These are phyloP conservation scores for Hetaerina americana DNA, from an alignment of 1,140 invertebrate species.

Conservation along the genomic window DNA sequence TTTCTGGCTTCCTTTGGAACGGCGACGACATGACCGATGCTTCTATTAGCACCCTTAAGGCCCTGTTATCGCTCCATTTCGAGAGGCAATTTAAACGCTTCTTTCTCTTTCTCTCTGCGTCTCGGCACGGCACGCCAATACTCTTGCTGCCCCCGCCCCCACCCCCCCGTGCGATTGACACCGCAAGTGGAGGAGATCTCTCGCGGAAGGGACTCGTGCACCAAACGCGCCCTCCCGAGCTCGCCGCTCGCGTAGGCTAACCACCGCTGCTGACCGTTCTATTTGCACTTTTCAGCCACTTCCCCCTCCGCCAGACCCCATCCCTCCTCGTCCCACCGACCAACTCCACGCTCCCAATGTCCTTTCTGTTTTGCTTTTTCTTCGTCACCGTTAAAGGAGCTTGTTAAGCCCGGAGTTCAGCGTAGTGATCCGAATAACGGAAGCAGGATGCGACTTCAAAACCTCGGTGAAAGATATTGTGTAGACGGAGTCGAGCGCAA, in stretches of 20 bases:
- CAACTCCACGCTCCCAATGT: too few species aligned
- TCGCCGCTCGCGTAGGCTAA: neutral
- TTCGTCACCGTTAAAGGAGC: neutral
- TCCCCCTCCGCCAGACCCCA: too few species aligned
- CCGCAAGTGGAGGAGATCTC: neutral
- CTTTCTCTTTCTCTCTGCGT: too few species aligned
- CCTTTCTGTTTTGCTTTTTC: too few species aligned
- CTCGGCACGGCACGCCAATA: too few species aligned
- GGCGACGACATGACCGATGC: neutral
- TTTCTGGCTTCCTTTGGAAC: neutral
- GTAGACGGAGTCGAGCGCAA: too few species aligned
- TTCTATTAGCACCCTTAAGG: neutral
- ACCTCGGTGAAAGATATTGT: too few species aligned
- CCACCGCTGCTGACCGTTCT: neutral
- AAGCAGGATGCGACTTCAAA: neutral
- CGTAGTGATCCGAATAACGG: neutral
- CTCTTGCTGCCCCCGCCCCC: neutral
- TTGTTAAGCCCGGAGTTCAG: neutral
- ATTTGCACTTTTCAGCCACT: neutral
- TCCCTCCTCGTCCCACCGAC: too few species aligned
- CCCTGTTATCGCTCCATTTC: neutral
- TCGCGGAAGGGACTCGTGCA: neutral
- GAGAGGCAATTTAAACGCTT: neutral
- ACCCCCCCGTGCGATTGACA: neutral
- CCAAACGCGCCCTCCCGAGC: neutral